Evolutionary conservation across 2,113 vertebrate genomes (phyloP).

Genomic region (Anhinga rufa): DNA sequence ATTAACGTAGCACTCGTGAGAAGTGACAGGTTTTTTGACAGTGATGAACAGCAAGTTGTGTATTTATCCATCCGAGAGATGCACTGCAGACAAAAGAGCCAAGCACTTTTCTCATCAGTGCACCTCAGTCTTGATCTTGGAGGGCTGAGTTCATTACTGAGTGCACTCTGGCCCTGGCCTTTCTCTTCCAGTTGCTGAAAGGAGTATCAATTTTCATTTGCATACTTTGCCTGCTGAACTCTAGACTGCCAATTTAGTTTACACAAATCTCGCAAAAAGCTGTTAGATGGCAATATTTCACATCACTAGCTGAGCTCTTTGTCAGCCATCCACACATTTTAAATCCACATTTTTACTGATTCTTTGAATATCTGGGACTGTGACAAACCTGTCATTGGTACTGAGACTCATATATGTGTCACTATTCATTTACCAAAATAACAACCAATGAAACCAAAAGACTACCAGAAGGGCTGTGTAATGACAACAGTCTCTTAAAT

Average conservation of each 20-base stretch:
- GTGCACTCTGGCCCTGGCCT: not conserved
- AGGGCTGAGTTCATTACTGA: not conserved
- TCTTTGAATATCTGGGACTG: not conserved
- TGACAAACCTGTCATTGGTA: not conserved
- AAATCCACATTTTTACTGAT: not conserved
- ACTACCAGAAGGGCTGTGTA: not conserved
- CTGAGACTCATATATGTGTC: not conserved
- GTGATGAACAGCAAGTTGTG: slow-evolving; percentile 9
- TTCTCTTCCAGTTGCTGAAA: not conserved
- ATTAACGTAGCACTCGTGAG: not conserved
- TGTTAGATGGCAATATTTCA: slow-evolving; percentile 21
- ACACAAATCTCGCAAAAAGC: not conserved
- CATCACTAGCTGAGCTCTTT: not conserved
- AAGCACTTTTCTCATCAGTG: not conserved
- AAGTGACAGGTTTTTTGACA: slow-evolving; percentile 40
- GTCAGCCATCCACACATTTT: not conserved
- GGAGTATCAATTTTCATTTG: slow-evolving; percentile 38
- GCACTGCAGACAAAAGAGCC: not conserved
- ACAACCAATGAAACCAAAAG: not conserved
- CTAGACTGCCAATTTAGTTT: not conserved
- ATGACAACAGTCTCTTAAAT: not conserved
- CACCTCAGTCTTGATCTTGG: not conserved
- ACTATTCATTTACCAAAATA: not conserved
- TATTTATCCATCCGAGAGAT: slow-evolving; percentile 30
- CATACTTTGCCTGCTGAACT: not conserved